These are phyloP conservation scores for Nudaria mundana DNA, from an alignment of 2,888 invertebrate species.

Conservation along the genomic window DNA sequence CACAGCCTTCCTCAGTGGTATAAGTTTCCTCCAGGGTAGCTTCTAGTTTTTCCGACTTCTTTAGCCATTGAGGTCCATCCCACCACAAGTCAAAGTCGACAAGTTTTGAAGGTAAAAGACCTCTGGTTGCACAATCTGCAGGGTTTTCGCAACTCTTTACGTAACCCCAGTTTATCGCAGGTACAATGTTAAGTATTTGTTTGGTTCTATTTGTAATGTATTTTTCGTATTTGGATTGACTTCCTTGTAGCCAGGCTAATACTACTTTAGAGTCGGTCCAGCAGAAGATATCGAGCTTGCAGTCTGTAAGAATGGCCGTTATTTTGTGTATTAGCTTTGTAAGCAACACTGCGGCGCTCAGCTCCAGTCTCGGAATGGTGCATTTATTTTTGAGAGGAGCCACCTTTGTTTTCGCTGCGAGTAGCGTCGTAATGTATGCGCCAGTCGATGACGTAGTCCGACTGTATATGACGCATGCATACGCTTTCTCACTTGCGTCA, in stretches of 20 bases:
- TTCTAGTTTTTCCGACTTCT: too few relatives aligned
- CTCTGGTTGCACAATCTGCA: conserved; percentile 10
- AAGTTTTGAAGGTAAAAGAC: conserved; percentile 7
- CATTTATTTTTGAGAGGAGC: conserved; percentile 15
- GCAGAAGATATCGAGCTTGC: too few relatives aligned
- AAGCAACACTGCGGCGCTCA: conserved; percentile 17
- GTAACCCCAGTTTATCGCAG: not conserved
- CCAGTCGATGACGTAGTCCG: not conserved
- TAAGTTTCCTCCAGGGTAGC: too few relatives aligned
- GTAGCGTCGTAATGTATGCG: conserved; percentile 1
- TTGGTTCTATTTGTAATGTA: conserved; percentile 5
- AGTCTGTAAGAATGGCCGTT: too few relatives aligned
- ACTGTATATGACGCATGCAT: conserved; percentile 16
- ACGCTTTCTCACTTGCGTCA: conserved; percentile 24
- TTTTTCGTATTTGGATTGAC: conserved; percentile 2
- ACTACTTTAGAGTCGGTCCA: conserved; percentile 12
- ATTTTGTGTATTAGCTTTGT: too few relatives aligned
- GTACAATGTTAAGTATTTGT: not conserved
- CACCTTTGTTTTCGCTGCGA: conserved; percentile 21
- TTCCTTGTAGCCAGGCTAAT: conserved; percentile 4
- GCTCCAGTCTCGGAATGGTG: conserved; percentile 20
- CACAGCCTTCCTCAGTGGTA: too few relatives aligned
- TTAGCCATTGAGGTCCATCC: too few relatives aligned
- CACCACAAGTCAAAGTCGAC: conserved; percentile 21
- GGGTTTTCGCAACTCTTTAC: not conserved